Percentiles rank a stretch among this genome's conserved stretches.
Evolutionary conservation across 2,888 invertebrate species (phyloP).

Genomic region (Philereme vetulata): DNA sequence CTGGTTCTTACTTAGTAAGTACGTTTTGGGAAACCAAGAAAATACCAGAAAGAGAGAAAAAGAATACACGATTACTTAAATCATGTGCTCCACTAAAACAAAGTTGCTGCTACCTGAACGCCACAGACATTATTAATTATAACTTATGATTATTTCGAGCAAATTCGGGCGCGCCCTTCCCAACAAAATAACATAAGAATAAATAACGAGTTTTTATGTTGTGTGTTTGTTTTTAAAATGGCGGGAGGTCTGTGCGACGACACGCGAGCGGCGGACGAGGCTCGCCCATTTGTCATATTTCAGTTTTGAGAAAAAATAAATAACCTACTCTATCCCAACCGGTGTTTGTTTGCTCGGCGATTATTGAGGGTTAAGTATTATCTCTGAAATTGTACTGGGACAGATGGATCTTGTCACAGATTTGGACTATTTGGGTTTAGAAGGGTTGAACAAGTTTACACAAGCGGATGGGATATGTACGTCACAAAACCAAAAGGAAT

Average conservation of each 20-base stretch:
- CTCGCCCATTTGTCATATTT: slow-evolving; percentile 82
- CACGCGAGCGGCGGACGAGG: slow-evolving; percentile 77
- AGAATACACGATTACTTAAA: neutral
- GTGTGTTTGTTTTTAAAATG: slow-evolving; percentile 84
- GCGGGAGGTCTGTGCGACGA: slow-evolving; percentile 83
- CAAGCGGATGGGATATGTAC: neutral
- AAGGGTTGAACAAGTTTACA: slow-evolving; percentile 2
- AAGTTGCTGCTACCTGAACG: slow-evolving; percentile 23
- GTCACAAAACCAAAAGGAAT: neutral
- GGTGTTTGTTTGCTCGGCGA: slow-evolving; percentile 76
- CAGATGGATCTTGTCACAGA: slow-evolving; percentile 70
- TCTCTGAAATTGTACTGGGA: slow-evolving; percentile 61
- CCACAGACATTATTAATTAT: slow-evolving; percentile 78
- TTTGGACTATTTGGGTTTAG: slow-evolving; percentile 54
- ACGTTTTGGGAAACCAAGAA: neutral
- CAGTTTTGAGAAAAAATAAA: slow-evolving; percentile 79
- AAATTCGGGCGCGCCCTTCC: slow-evolving; percentile 80
- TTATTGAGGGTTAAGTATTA: slow-evolving; percentile 78
- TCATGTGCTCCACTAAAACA: slow-evolving; percentile 11
- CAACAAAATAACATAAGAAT: slow-evolving; percentile 76
- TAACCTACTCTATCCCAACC: slow-evolving; percentile 76
- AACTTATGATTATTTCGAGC: slow-evolving; percentile 80
- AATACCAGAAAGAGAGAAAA: neutral
- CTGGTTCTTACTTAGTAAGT: neutral
- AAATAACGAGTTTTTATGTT: slow-evolving; percentile 82